These are phyloP conservation scores for Hippocampus mohnikei DNA, from an alignment of 2,113 vertebrate genomes.

Conservation along the genomic window DNA sequence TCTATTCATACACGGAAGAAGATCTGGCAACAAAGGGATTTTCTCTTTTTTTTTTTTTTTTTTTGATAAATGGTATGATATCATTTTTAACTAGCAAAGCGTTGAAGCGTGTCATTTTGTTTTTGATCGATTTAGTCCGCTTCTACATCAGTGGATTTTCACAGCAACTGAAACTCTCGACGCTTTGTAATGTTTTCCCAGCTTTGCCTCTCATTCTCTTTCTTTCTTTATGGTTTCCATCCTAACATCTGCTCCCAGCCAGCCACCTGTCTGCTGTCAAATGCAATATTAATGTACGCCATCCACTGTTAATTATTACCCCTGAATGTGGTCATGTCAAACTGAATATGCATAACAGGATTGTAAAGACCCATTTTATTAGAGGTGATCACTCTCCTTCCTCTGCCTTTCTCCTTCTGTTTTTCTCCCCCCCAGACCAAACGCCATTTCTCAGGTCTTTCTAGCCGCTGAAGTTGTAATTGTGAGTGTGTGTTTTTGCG, in stretches of 20 bases:
- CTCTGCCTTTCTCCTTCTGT: slow-evolving; percentile 11
- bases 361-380: slow-evolving; percentile 59
- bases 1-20: not conserved
- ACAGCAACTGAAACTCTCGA: not conserved
- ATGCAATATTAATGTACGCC: slow-evolving; percentile 62
- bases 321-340: slow-evolving; percentile 59
- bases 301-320: slow-evolving; percentile 67
- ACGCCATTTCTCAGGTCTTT: slow-evolving; percentile 59
- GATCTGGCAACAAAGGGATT: not conserved
- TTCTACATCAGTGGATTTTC: not conserved
- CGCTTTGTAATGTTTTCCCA: slow-evolving; percentile 14
- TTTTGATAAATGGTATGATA: not conserved
- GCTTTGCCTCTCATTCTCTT: slow-evolving; percentile 21
- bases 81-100: not conserved
- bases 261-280: slow-evolving; percentile 70
- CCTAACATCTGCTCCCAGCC: slow-evolving; percentile 64
- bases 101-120: not conserved
- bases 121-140: not conserved
- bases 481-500: slow-evolving; percentile 35
- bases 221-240: slow-evolving; percentile 33
- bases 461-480: slow-evolving; percentile 45
- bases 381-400: slow-evolving; percentile 59
- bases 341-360: slow-evolving; percentile 59
- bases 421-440: slow-evolving; percentile 24
- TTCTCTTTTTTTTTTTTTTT: not conserved